Percentiles rank a stretch among this genome's conserved stretches.
These are phyloP conservation scores for Drosophila leontia DNA, from an alignment of 1,140 invertebrate species.

Conservation along the genomic window DNA sequence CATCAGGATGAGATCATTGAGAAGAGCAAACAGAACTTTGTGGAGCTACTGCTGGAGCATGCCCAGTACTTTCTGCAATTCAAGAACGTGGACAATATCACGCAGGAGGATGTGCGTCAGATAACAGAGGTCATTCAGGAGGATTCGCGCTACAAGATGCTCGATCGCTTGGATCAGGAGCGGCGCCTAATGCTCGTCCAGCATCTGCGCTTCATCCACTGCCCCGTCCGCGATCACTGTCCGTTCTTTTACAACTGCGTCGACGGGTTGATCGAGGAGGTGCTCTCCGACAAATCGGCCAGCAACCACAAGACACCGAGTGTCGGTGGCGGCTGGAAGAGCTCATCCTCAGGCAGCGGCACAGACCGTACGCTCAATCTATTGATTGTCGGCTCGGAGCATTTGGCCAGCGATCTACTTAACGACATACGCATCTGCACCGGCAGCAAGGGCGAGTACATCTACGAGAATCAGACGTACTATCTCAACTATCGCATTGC, in stretches of 20 bases:
- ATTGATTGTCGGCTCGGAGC: slow-evolving; percentile 91
- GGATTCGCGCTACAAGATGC: slow-evolving; percentile 96
- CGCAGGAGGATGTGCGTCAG: slow-evolving; percentile 96
- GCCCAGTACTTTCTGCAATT: slow-evolving; percentile 97
- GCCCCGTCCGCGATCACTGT: slow-evolving; percentile 96
- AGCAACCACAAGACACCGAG: slow-evolving; percentile 85
- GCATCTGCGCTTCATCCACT: slow-evolving; percentile 98
- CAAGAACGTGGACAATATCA: slow-evolving; percentile 95
- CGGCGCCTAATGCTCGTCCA: slow-evolving; percentile 97
- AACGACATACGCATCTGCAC: slow-evolving; percentile 88
- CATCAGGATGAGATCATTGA: slow-evolving; percentile 97
- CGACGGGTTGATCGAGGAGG: slow-evolving; percentile 92
- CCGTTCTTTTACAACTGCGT: slow-evolving; percentile 95
- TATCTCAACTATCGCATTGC: slow-evolving; percentile 94
- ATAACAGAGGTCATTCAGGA: slow-evolving; percentile 96
- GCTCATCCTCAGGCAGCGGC: slow-evolving; percentile 47
- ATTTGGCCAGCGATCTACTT: slow-evolving; percentile 91
- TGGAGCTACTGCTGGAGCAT: slow-evolving; percentile 97
- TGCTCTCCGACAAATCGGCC: slow-evolving; percentile 88
- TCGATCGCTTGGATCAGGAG: slow-evolving; percentile 97
- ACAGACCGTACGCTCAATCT: slow-evolving; percentile 90
- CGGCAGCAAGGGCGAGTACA: slow-evolving; percentile 93
- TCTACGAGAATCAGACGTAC: slow-evolving; percentile 93
- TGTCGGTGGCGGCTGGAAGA: slow-evolving; percentile 84
- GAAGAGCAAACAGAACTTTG: slow-evolving; percentile 95